These are phyloP conservation scores for Eupelmus urozonus DNA, from an alignment of 2,888 invertebrate species.

Conservation along the genomic window DNA sequence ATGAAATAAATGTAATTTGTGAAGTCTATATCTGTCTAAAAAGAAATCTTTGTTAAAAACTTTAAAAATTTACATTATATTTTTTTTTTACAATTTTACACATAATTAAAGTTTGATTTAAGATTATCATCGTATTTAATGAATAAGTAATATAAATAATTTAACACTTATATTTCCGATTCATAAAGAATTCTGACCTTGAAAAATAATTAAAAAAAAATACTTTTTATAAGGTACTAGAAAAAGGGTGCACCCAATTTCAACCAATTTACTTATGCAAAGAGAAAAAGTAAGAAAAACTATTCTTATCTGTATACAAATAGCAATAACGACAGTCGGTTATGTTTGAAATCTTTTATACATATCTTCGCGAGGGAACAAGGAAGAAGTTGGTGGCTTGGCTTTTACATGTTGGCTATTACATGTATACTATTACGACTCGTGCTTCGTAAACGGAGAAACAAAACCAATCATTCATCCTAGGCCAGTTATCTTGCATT, in stretches of 20 bases:
- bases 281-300: slow-evolving; percentile 19
- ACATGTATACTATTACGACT: slow-evolving; percentile 34
- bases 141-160: slow-evolving; percentile 48
- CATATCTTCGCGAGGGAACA: slow-evolving; percentile 62
- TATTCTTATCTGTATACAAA: slow-evolving; percentile 61
- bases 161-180: slow-evolving; percentile 34
- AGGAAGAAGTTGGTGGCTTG: slow-evolving; percentile 46
- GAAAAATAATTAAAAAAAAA: slow-evolving; percentile 39
- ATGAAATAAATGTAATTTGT: slow-evolving; percentile 35
- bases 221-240: slow-evolving; percentile 16
- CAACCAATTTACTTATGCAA: background rate
- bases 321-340: slow-evolving; percentile 64
- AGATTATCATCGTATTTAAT: slow-evolving; percentile 26
- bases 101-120: slow-evolving; percentile 39
- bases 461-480: slow-evolving; percentile 41
- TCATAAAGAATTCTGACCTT: slow-evolving; percentile 30
- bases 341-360: slow-evolving; percentile 63
- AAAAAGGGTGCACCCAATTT: slow-evolving; percentile 5
- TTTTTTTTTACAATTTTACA: slow-evolving; percentile 44
- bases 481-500: slow-evolving; percentile 39
- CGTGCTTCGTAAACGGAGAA: slow-evolving; percentile 28
- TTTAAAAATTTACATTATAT: slow-evolving; percentile 48
- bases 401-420: slow-evolving; percentile 38
- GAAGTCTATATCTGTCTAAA: slow-evolving; percentile 32
- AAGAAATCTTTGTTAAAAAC: slow-evolving; percentile 43